phyloP scores from a whole-genome alignment of 2,113 vertebrate species.

The Danionella cerebrum region DNA sequence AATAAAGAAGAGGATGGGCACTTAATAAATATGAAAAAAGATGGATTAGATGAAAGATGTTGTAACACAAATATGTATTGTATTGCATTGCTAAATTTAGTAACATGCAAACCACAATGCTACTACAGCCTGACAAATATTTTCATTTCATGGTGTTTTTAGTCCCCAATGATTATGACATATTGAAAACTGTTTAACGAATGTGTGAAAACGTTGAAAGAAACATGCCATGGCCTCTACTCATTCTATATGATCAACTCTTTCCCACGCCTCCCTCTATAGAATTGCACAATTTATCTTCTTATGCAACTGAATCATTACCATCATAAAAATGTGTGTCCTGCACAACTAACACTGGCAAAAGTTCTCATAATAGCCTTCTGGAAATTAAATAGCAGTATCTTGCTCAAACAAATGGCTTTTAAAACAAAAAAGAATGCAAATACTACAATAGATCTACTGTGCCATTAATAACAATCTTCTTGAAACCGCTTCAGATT shows the following conservation, averaged over 20 bases:
- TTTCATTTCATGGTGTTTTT: too few species aligned
- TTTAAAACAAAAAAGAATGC: neutral
- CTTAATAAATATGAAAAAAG: neutral
- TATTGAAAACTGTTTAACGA: neutral
- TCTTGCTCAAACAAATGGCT: neutral
- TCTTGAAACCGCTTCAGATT: neutral
- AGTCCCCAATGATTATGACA: too few species aligned
- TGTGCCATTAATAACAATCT: neutral
- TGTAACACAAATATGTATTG: neutral
- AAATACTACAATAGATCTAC: neutral
- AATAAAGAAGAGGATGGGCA: neutral
- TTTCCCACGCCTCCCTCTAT: neutral
- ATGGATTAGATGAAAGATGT: too few species aligned
- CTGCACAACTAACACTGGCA: neutral
- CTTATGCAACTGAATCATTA: constrained; percentile 13
- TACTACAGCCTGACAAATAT: constrained; percentile 3
- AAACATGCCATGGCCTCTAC: neutral
- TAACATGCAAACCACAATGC: neutral
- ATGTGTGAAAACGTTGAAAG: neutral
- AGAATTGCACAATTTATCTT: constrained; percentile 9
- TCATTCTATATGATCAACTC: neutral
- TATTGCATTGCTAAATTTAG: neutral
- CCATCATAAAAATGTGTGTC: neutral
- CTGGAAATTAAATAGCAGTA: neutral
- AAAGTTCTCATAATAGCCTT: neutral